Conservation (phyloP, 2,113 vertebrate species). For the Antigone vipio region DNA sequence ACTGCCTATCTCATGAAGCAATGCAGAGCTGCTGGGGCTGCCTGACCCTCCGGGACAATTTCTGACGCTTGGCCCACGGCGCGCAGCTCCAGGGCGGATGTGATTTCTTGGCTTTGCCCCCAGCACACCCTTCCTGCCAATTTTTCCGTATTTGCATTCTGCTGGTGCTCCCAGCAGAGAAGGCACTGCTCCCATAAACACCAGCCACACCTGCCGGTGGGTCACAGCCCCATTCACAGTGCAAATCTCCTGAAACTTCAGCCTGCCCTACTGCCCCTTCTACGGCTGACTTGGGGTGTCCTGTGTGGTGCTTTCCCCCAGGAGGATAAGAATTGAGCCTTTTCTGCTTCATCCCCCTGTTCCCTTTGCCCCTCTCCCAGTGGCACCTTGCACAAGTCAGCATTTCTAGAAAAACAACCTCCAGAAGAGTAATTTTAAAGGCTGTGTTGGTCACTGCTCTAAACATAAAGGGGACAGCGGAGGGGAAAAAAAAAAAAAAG, state of each 20-base stretch:
- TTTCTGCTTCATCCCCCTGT: background rate
- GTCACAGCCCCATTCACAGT: background rate
- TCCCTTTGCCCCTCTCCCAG: background rate
- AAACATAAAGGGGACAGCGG: background rate
- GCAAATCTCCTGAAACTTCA: background rate
- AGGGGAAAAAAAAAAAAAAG: background rate
- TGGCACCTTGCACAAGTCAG: background rate
- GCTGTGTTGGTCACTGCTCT: background rate
- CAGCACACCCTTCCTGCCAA: slow-evolving; percentile 43
- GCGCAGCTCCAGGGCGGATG: slow-evolving; percentile 18
- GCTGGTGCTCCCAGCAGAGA: background rate
- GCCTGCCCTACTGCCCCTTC: background rate
- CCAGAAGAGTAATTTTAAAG: background rate
- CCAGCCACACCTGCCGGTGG: slow-evolving; percentile 18
- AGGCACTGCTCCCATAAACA: background rate
- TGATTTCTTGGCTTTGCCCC: slow-evolving; percentile 52
- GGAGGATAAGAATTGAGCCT: background rate
- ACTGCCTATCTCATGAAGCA: background rate
- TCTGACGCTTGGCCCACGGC: background rate
- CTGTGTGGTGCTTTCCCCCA: background rate
- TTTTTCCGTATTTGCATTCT: slow-evolving; percentile 20
- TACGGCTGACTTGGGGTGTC: background rate
- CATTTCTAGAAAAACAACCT: background rate
- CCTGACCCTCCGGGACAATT: background rate
- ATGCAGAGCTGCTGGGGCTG: background rate